Evolutionary conservation across 2,888 invertebrate species (phyloP).

Genomic region (Acronicta alni): DNA sequence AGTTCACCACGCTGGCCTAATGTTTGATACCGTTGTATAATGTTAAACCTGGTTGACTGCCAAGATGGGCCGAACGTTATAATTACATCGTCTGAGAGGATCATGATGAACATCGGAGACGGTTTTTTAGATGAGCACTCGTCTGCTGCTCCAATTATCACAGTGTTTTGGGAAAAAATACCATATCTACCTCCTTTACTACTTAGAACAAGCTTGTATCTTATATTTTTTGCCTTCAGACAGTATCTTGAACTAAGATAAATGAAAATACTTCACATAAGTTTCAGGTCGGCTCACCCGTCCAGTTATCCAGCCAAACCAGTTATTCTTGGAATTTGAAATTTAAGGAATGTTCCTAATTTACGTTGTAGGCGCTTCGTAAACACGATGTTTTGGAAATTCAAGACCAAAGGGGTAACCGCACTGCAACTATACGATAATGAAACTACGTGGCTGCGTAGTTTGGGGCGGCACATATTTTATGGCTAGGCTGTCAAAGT

Average conservation of each 20-base stretch:
- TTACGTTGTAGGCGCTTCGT: slow-evolving; percentile 54
- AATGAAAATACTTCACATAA: slow-evolving; percentile 60
- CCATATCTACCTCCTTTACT: too few species aligned
- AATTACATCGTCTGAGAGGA: too few species aligned
- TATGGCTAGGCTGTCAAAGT: background rate
- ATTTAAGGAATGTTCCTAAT: slow-evolving; percentile 66
- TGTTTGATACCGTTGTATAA: too few species aligned
- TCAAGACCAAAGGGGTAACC: slow-evolving; percentile 53
- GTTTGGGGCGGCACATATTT: slow-evolving; percentile 7
- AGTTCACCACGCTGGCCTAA: too few species aligned
- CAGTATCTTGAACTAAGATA: slow-evolving; percentile 53
- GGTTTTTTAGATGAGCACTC: too few species aligned
- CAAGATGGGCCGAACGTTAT: too few species aligned
- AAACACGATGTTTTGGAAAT: slow-evolving; percentile 51
- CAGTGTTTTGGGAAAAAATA: too few species aligned
- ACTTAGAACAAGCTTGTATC: too few species aligned
- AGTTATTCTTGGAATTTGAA: slow-evolving; percentile 65
- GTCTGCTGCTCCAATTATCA: too few species aligned
- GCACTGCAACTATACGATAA: slow-evolving; percentile 36
- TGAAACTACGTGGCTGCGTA: background rate
- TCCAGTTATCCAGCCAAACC: slow-evolving; percentile 62
- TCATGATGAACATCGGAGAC: too few species aligned
- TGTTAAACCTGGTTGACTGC: too few species aligned
- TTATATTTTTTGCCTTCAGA: slow-evolving; percentile 36
- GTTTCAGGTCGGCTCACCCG: slow-evolving; percentile 58